Percentiles rank a stretch among this genome's conserved stretches.
phyloP scores from a whole-genome alignment of 2,797 vertebrate genomes.

The Sebastes matsubarae region DNA sequence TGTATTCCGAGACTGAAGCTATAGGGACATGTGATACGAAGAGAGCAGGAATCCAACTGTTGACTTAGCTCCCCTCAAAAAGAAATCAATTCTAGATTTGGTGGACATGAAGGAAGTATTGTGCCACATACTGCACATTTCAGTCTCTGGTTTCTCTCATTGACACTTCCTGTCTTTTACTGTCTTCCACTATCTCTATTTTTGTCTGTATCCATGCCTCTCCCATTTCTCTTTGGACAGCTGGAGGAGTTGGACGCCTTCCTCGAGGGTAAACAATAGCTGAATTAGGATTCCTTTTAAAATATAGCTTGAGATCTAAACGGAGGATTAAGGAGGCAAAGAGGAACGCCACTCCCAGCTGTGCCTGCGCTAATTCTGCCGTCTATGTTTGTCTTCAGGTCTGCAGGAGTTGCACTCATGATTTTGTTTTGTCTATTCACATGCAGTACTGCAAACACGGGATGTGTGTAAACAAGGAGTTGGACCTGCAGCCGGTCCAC shows the following conservation, averaged over 20 bases:
- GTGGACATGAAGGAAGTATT: background rate
- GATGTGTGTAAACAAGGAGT: conserved; percentile 92
- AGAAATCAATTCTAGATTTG: background rate
- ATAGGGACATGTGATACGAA: background rate
- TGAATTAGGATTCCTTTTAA: conserved; percentile 68
- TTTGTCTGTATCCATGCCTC: conserved; percentile 20
- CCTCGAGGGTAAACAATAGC: conserved; percentile 62
- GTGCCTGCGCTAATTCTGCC: conserved; percentile 39
- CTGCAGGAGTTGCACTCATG: conserved; percentile 3
- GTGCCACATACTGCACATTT: background rate
- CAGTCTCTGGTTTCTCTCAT: conserved; percentile 25
- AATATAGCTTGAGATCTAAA: conserved; percentile 64
- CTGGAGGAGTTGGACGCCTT: conserved; percentile 62
- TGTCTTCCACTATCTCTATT: conserved; percentile 12
- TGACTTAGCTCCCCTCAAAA: background rate
- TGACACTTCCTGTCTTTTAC: background rate
- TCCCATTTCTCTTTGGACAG: conserved; percentile 62
- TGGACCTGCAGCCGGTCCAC: conserved; percentile 88
- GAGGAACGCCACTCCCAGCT: conserved; percentile 46
- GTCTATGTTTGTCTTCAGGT: conserved; percentile 45
- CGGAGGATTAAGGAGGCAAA: conserved; percentile 54
- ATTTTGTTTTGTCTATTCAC: conserved; percentile 35
- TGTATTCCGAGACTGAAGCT: background rate
- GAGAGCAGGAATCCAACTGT: background rate
- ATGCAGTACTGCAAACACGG: conserved; percentile 92